Evolutionary conservation across 2,113 vertebrate genomes (phyloP).

Genomic region (Paramormyrops kingsleyae): DNA sequence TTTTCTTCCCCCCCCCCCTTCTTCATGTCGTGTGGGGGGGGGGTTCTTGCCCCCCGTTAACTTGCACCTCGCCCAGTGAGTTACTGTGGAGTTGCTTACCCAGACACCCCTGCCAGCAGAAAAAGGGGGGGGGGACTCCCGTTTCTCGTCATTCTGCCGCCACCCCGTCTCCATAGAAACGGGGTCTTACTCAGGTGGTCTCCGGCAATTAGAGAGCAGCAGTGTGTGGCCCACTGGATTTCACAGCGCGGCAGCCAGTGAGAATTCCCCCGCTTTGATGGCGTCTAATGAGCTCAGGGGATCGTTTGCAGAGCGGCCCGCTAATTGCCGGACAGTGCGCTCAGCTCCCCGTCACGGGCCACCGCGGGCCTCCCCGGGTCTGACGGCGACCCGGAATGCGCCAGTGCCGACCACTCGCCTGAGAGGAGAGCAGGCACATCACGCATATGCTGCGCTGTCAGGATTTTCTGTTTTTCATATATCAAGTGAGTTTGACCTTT

Average conservation of each 20-base stretch:
- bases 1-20: not conserved
- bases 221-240: slow-evolving; percentile 65
- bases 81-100: slow-evolving; percentile 35
- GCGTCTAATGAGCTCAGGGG: slow-evolving; percentile 69
- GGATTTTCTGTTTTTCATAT: slow-evolving; percentile 36
- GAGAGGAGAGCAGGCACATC: slow-evolving; percentile 45
- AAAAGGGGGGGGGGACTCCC: slow-evolving; percentile 38
- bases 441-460: slow-evolving; percentile 45
- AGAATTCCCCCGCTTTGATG: slow-evolving; percentile 70
- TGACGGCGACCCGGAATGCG: slow-evolving; percentile 60
- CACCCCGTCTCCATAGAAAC: slow-evolving; percentile 48
- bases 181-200: slow-evolving; percentile 61
- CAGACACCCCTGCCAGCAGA: slow-evolving; percentile 45
- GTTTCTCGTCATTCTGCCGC: slow-evolving; percentile 59
- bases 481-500: not conserved
- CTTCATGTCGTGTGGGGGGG: not conserved
- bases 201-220: slow-evolving; percentile 64
- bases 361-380: slow-evolving; percentile 60
- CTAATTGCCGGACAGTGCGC: slow-evolving; percentile 74
- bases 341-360: slow-evolving; percentile 65
- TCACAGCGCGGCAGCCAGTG: slow-evolving; percentile 61
- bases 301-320: slow-evolving; percentile 57
- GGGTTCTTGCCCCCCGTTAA: not conserved
- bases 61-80: slow-evolving; percentile 32
- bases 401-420: slow-evolving; percentile 50